phyloP scores from a whole-genome alignment of 2,888 invertebrate species.

The Cheilosia vulpina region DNA sequence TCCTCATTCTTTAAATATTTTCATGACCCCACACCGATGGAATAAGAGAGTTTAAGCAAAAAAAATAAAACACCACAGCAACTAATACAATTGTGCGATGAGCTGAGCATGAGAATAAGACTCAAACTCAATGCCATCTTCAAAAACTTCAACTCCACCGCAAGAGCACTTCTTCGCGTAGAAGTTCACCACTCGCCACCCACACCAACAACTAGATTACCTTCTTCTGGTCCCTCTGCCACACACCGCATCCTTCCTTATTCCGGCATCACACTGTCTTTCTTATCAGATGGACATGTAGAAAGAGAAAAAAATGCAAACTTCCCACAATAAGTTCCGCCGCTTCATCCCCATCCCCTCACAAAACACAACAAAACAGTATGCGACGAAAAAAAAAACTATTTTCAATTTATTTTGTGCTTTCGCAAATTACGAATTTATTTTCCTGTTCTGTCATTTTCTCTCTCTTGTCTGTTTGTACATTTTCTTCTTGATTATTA shows the following conservation, averaged over 20 bases:
- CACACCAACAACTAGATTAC: neutral
- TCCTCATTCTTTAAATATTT: slow-evolving; percentile 69
- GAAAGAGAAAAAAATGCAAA: slow-evolving; percentile 34
- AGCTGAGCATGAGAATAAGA: neutral
- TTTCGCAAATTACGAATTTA: slow-evolving; percentile 73
- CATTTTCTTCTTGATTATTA: slow-evolving; percentile 59
- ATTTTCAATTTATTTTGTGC: slow-evolving; percentile 72
- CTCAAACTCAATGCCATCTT: neutral
- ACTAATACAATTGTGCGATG: slow-evolving; percentile 63
- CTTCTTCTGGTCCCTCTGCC: slow-evolving; percentile 38
- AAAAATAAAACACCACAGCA: slow-evolving; percentile 13
- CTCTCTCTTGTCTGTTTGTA: slow-evolving; percentile 58
- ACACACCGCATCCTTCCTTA: slow-evolving; percentile 64
- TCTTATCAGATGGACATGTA: slow-evolving; percentile 62
- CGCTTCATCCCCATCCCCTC: slow-evolving; percentile 9
- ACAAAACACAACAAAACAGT: neutral
- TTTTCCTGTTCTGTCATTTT: slow-evolving; percentile 65
- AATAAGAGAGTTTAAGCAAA: slow-evolving; percentile 20
- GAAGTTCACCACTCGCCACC: slow-evolving; percentile 47
- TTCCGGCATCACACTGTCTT: slow-evolving; percentile 59
- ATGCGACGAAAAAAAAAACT: slow-evolving; percentile 32
- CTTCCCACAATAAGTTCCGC: slow-evolving; percentile 31
- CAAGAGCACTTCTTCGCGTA: slow-evolving; percentile 60
- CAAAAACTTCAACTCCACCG: slow-evolving; percentile 54
- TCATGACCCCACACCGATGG: slow-evolving; percentile 66